Conservation (phyloP, 2,888 invertebrate genomes). For the Chrysomela aeneicollis region DNA sequence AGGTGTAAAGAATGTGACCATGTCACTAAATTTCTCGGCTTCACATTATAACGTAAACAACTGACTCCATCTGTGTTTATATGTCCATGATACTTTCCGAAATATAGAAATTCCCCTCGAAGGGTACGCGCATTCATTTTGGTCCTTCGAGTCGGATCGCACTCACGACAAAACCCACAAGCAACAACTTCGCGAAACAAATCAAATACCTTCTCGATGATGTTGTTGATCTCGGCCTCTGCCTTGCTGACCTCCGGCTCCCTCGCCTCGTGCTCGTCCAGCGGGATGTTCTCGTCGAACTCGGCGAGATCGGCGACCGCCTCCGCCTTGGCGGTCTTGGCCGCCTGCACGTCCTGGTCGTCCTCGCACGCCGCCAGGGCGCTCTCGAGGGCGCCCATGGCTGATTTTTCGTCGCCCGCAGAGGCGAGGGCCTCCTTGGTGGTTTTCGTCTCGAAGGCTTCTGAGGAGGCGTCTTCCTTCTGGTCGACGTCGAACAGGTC, state of each 20-base stretch:
- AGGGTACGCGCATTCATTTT: too few species aligned
- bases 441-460: constrained; percentile 65
- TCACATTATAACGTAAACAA: too few species aligned
- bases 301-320: constrained; percentile 90
- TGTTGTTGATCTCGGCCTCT: constrained; percentile 74
- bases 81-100: too few species aligned
- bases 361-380: constrained; percentile 94
- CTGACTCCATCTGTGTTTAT: too few species aligned
- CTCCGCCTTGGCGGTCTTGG: constrained; percentile 88
- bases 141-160: too few species aligned
- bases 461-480: constrained; percentile 66
- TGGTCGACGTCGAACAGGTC: constrained; percentile 87
- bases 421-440: constrained; percentile 39
- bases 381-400: constrained; percentile 74
- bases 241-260: constrained; percentile 73
- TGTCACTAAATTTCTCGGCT: too few species aligned
- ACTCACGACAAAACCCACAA: too few species aligned
- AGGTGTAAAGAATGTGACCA: too few species aligned
- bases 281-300: constrained; percentile 93
- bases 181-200: too few species aligned
- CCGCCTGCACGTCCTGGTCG: constrained; percentile 92
- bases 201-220: constrained; percentile 72
- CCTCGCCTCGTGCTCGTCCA: constrained; percentile 71
- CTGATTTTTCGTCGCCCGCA: constrained; percentile 66
- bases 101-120: too few species aligned